Evolutionary conservation across 2,888 invertebrate species (phyloP), one percentile per base, ranked within the genome.

Genomic region (Drosophila greeni): DNA sequence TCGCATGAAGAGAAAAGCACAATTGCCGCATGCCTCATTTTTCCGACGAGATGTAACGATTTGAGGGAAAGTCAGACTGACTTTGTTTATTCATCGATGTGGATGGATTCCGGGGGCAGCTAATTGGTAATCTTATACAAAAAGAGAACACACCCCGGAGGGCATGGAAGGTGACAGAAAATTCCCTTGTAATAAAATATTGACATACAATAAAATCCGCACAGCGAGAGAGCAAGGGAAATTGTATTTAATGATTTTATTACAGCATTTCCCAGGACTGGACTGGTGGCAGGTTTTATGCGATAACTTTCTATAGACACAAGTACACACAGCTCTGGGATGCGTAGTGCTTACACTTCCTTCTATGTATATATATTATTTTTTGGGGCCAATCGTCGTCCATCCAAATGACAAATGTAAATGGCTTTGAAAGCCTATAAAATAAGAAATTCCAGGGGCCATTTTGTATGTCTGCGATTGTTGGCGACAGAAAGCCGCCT

Each of bases 361-460:
- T 45, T 16, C 12, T n/a, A 16, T 26, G 2, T 18, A 12, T 16
- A 16, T 26, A 16, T 16, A 11, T 43, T 26, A 11, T 26, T 26
- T 26, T 43, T 8, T 29, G 26, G 26, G 11, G 26, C 24, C 40
- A 42, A 23, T 42, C 14, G 40, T 29, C 45, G 18, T 31, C 45
- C 36, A 43, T 31, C 18, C 33, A 47, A 48, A 61, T 61, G 61
- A 49, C 62, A 65, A 55, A 66, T 66, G 55, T 66, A 55, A 80
- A 80, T 81, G 74, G 69, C 84, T 76, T 82, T 82, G 71, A 75
- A 79, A 70, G 83, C 83, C 78, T 75, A 82, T 82, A 79, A 82
- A 82, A 80, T 82, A 79, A 82, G 74, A 80, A 74, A 76, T 78
- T 76, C 74, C 80, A 69, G 66, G 70, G 74, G 74, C 80, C 74